Percentiles rank a stretch among this genome's conserved stretches.
These are phyloP conservation scores for Anableps anableps DNA, from an alignment of 2,797 vertebrate genomes.

Conservation along the genomic window DNA sequence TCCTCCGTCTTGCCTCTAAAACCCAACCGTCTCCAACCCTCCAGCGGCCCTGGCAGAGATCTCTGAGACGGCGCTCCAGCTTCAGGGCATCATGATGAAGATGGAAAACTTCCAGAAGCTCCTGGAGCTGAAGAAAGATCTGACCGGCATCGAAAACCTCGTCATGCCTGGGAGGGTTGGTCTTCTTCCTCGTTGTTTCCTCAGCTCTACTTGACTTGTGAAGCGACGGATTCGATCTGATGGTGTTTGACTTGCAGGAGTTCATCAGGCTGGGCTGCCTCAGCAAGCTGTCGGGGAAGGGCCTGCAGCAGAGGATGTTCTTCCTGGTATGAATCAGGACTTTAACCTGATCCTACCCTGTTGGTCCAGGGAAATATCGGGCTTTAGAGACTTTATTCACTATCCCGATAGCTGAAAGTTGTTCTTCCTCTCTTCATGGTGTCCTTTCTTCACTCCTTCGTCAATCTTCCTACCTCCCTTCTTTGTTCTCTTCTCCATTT, in stretches of 20 bases:
- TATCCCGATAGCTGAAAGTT: too few relatives aligned
- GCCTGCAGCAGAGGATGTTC: constrained; percentile 98
- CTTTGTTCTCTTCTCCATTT: background rate
- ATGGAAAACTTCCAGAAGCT: constrained; percentile 99
- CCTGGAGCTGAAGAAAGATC: constrained; percentile 94
- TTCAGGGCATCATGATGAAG: constrained; percentile 94
- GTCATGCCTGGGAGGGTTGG: constrained; percentile 87
- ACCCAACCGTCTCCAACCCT: background rate
- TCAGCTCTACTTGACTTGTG: background rate
- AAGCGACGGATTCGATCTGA: background rate
- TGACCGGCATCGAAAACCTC: constrained; percentile 92
- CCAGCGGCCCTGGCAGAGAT: constrained; percentile 93
- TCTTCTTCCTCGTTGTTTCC: background rate
- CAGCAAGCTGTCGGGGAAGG: constrained; percentile 96
- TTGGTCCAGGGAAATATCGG: background rate
- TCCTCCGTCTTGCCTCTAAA: background rate
- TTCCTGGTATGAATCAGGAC: constrained; percentile 86
- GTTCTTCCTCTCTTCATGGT: background rate
- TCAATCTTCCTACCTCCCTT: background rate
- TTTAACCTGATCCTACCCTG: background rate
- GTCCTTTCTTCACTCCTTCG: background rate
- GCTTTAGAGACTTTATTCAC: background rate
- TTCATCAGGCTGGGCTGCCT: constrained; percentile 96
- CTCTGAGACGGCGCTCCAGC: constrained; percentile 91
- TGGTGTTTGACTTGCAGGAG: constrained; percentile 80